Base-by-base conservation (phyloP, 2,113 vertebrate species). In the Pipa parva region DNA sequence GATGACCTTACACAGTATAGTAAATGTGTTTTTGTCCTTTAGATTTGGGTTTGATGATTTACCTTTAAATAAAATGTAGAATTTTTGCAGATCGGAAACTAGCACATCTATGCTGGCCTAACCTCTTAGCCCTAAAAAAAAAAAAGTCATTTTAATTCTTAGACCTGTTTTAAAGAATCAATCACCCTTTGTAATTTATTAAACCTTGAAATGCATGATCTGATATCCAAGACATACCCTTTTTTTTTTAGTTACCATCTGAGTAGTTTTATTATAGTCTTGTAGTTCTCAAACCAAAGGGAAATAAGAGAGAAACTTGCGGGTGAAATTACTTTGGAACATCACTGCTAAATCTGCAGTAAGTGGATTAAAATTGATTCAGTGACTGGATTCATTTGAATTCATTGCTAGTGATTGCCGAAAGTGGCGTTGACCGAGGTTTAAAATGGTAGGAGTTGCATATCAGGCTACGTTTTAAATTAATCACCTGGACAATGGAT, bases 291-390 rank as follows among this genome's bases (percentile, higher is more conserved):
- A 61, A 70, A 51, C 36, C 26, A 37, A 42, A 42, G n/a, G n/a
- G n/a, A n/a, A n/a, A n/a, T n/a, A n/a, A n/a, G n/a, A n/a, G n/a
- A n/a, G n/a, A 69, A 70, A 70, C 49, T 45, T 61, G 54, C 54
- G 58, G 66, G 58, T 45, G 22, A 48, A 61, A 70, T 70, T 70
- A 61, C 31, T 11, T 61, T 61, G 26, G 18, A 48, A 46, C 24
- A 61, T 18, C 15, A 60, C 25, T 4, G 48, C 58, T 61, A 70
- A 54, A 29, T 54, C 66, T 31, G 1, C 24, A 52, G 66, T 70
- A 70, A 70, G 66, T 70, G 66, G 66, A 70, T 70, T 70, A 70
- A 68, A 61, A 70, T 70, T 54, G 66, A 70, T 61, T 70, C 49
- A 1, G 13, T 45, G 36, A 61, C n/a, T 58, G 61, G 66, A 61